A percentile compares a stretch with the other conserved stretches of the same genome.
Evolutionary conservation across 2,113 vertebrate species (phyloP).

Genomic region (Pelmatolapia mariae): DNA sequence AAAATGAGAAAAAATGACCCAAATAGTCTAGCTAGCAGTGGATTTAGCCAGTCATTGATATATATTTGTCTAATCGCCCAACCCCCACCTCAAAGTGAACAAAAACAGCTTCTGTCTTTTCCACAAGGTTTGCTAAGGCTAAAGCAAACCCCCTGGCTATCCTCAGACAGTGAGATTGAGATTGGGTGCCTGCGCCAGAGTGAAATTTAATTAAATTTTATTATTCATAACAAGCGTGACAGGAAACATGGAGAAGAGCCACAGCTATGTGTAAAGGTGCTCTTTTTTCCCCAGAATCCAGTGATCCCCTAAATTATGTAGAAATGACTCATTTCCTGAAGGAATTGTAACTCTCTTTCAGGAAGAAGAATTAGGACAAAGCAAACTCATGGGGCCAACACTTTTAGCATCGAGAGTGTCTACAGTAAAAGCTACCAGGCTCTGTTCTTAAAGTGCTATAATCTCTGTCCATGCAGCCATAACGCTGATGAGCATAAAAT

Average conservation of each 20-base stretch:
- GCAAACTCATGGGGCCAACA: not conserved
- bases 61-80: not conserved
- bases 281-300: not conserved
- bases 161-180: not conserved
- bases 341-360: not conserved
- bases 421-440: not conserved
- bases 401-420: not conserved
- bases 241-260: constrained; percentile 5
- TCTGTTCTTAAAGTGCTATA: not conserved
- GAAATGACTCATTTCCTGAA: not conserved
- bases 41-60: not conserved
- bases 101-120: not conserved
- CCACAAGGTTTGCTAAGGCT: not conserved
- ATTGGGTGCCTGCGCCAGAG: not conserved
- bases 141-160: not conserved
- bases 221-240: constrained; percentile 8
- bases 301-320: constrained; percentile 4
- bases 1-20: not conserved
- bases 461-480: not conserved
- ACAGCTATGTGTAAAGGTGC: not conserved
- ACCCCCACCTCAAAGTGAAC: not conserved
- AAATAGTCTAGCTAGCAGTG: not conserved
- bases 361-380: constrained; percentile 6
- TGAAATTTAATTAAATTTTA: not conserved
- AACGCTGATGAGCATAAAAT: not conserved